A percentile compares a stretch with the other conserved stretches of the same genome.
Evolutionary conservation across 2,888 invertebrate genomes (phyloP).

Genomic region (Leucophenga montana): DNA sequence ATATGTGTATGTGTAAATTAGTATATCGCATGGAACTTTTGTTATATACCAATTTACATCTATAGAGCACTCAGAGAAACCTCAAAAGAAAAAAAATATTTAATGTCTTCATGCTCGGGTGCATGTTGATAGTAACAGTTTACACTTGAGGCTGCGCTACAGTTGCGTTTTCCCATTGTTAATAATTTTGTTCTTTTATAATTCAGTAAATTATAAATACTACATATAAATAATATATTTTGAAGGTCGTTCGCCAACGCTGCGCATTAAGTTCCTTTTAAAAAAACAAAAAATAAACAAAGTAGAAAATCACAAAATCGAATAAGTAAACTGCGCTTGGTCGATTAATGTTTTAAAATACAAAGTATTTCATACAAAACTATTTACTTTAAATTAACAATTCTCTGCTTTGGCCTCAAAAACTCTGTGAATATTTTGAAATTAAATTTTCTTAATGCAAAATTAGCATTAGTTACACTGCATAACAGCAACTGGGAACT

Average conservation of each 20-base stretch:
- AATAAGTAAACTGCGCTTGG: no score
- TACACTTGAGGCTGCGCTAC: slow-evolving; percentile 11
- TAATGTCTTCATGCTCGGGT: no score
- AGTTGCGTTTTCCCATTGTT: not conserved
- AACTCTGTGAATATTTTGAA: slow-evolving; percentile 11
- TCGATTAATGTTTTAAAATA: no score
- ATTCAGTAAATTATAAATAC: no score
- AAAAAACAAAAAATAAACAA: no score
- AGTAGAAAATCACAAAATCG: no score
- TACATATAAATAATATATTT: no score
- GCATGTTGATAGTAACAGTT: not conserved
- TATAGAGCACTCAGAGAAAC: not conserved
- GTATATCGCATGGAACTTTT: not conserved
- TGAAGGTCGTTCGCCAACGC: no score
- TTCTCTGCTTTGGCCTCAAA: not conserved
- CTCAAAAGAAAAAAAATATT: no score
- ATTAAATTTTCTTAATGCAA: not conserved
- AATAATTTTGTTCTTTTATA: not conserved
- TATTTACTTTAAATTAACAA: no score
- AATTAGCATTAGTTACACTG: not conserved
- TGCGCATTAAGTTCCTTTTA: slow-evolving; percentile 7
- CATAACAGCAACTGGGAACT: no score
- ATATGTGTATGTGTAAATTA: slow-evolving; percentile 14
- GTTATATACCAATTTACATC: not conserved
- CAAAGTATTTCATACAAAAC: no score